Evolutionary conservation across 2,888 invertebrate genomes (phyloP).

Genomic region (Aspidiotus rigidus): DNA sequence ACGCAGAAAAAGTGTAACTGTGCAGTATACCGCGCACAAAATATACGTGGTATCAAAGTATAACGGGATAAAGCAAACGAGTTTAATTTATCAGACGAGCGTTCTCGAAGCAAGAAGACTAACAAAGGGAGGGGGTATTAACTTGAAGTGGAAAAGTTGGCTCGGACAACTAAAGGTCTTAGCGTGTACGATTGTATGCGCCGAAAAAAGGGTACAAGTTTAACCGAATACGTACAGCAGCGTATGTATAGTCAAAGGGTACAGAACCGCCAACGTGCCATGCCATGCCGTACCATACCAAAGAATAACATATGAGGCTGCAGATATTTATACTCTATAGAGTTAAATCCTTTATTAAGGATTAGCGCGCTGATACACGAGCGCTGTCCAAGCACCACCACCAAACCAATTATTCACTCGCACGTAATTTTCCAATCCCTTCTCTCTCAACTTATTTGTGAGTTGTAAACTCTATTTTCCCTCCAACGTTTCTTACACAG

Average conservation of each 20-base stretch:
- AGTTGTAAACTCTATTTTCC: not conserved
- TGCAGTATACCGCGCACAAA: too few relatives aligned
- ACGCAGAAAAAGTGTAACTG: too few relatives aligned
- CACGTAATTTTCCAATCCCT: slow-evolving; percentile 27
- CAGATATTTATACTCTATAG: slow-evolving; percentile 21
- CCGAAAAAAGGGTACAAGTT: slow-evolving; percentile 1
- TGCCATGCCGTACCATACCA: not conserved
- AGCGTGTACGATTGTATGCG: not conserved
- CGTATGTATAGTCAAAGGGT: not conserved
- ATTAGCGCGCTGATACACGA: slow-evolving; percentile 23
- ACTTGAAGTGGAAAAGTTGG: slow-evolving; percentile 25
- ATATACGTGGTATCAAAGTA: too few relatives aligned
- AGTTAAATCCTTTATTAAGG: slow-evolving; percentile 25
- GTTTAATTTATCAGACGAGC: too few relatives aligned
- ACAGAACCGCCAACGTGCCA: slow-evolving; percentile 12
- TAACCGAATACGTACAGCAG: slow-evolving; percentile 7
- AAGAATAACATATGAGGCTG: slow-evolving; percentile 24
- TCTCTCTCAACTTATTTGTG: slow-evolving; percentile 7
- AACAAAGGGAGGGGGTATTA: slow-evolving; percentile 8
- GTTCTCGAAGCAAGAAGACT: too few relatives aligned
- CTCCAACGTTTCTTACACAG: slow-evolving; percentile 3
- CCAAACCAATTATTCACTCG: slow-evolving; percentile 24
- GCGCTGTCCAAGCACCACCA: slow-evolving; percentile 23
- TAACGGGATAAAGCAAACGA: too few relatives aligned
- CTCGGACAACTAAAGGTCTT: slow-evolving; percentile 25